Percentiles rank a stretch among this genome's conserved stretches.
phyloP scores from a whole-genome alignment of 2,797 vertebrate genomes.

The Ciconia nigra region DNA sequence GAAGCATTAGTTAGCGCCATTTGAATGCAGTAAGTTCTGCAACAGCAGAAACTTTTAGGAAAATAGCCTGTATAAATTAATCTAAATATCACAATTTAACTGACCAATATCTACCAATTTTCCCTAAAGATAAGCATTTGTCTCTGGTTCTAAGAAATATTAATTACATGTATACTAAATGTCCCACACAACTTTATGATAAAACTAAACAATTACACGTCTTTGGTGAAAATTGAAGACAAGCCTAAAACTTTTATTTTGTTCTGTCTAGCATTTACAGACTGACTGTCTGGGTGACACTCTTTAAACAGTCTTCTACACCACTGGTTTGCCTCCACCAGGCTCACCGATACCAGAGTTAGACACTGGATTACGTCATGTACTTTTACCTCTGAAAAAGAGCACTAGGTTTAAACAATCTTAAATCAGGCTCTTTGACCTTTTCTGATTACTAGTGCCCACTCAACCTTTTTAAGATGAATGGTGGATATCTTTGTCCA shows the following conservation, averaged over 20 bases:
- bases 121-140: not conserved
- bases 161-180: not conserved
- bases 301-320: not conserved
- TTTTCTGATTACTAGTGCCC: slow-evolving; percentile 60
- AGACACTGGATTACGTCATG: not conserved
- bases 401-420: slow-evolving; percentile 40
- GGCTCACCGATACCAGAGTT: not conserved
- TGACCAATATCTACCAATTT: not conserved
- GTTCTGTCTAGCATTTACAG: not conserved
- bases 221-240: not conserved
- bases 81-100: not conserved
- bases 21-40: not conserved
- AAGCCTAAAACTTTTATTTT: not conserved
- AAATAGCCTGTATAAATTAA: not conserved
- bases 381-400: not conserved
- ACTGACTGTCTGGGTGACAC: not conserved
- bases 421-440: slow-evolving; percentile 65
- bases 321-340: not conserved
- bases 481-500: slow-evolving; percentile 64
- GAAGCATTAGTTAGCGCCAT: not conserved
- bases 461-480: slow-evolving; percentile 71
- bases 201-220: not conserved
- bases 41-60: not conserved
- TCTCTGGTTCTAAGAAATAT: not conserved
- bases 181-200: not conserved